A percentile compares a stretch with the other conserved stretches of the same genome.
These are phyloP conservation scores for Aromia moschata DNA, from an alignment of 2,888 invertebrate species.

Conservation along the genomic window DNA sequence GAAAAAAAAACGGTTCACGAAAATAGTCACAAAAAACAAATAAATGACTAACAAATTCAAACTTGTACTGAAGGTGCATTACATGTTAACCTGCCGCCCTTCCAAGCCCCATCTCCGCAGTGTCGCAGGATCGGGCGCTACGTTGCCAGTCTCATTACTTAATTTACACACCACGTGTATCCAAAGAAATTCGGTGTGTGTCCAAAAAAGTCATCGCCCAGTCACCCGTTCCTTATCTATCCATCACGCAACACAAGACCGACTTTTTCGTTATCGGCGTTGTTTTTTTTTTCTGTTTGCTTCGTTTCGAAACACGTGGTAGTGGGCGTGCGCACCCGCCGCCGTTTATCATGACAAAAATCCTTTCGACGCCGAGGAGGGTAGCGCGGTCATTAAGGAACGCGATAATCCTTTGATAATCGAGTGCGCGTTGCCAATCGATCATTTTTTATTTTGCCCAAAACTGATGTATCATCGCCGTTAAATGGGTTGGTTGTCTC, in stretches of 20 bases:
- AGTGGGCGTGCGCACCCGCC: conserved; percentile 51
- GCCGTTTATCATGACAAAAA: conserved; percentile 60
- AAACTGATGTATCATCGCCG: conserved; percentile 60
- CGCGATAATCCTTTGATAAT: conserved; percentile 61
- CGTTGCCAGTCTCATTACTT: too few relatives aligned
- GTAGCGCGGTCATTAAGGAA: conserved; percentile 49
- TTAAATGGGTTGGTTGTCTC: conserved; percentile 23
- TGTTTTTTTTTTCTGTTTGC: conserved; percentile 44
- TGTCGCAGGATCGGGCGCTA: too few relatives aligned
- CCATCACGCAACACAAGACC: conserved; percentile 3
- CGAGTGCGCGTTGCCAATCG: conserved; percentile 61
- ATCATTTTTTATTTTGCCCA: conserved; percentile 61
- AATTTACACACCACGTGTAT: too few relatives aligned
- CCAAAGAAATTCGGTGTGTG: too few relatives aligned
- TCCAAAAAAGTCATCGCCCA: not conserved
- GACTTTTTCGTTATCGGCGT: conserved; percentile 41
- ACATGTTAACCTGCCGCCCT: too few relatives aligned
- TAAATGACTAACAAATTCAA: too few relatives aligned
- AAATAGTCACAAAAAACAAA: too few relatives aligned
- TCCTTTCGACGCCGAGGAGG: conserved; percentile 36
- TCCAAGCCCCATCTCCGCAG: too few relatives aligned
- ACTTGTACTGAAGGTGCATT: too few relatives aligned
- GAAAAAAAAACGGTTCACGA: too few relatives aligned
- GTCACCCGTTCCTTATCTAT: conserved; percentile 1
- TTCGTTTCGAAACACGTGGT: conserved; percentile 54